These are phyloP conservation scores for Dascillus cervinus DNA, from an alignment of 2,888 invertebrate species.

Conservation along the genomic window DNA sequence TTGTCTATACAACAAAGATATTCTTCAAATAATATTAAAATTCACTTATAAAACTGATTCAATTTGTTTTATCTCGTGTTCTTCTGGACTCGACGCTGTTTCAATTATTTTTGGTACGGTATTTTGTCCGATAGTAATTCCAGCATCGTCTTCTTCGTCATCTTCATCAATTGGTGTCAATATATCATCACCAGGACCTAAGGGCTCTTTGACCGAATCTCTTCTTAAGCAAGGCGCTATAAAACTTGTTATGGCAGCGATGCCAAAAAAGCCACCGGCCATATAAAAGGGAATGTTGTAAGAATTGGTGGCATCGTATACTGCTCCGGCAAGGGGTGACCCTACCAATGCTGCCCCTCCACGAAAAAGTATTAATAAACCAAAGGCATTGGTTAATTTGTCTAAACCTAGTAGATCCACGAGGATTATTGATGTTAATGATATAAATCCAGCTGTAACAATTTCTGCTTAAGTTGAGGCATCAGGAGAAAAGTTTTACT, in stretches of 20 bases:
- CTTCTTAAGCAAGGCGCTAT: slow-evolving; percentile 67
- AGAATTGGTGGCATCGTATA: slow-evolving; percentile 79
- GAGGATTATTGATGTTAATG: slow-evolving; percentile 93
- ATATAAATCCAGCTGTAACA: slow-evolving; percentile 86
- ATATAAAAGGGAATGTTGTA: slow-evolving; percentile 89
- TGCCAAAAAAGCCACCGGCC: slow-evolving; percentile 80
- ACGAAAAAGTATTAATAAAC: slow-evolving; percentile 88
- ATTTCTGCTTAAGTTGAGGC: not conserved
- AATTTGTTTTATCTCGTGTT: slow-evolving; percentile 57
- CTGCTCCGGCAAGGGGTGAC: slow-evolving; percentile 76
- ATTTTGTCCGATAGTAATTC: slow-evolving; percentile 55
- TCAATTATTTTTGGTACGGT: slow-evolving; percentile 66
- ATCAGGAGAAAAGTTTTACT: slow-evolving; percentile 40
- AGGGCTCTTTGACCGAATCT: slow-evolving; percentile 46
- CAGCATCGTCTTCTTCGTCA: slow-evolving; percentile 64
- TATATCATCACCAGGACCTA: slow-evolving; percentile 55
- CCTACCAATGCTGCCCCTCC: slow-evolving; percentile 89
- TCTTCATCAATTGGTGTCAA: slow-evolving; percentile 80
- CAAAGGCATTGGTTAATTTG: slow-evolving; percentile 94
- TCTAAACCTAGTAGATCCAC: slow-evolving; percentile 94
- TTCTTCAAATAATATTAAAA: slow-evolving; percentile 4
- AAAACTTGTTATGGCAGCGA: slow-evolving; percentile 79
- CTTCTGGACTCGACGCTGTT: slow-evolving; percentile 59
- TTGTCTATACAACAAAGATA: no score
- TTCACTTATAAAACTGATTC: slow-evolving; percentile 62